These are phyloP conservation scores for Callocephalon fimbriatum DNA, from an alignment of 2,113 vertebrate genomes.

Conservation along the genomic window DNA sequence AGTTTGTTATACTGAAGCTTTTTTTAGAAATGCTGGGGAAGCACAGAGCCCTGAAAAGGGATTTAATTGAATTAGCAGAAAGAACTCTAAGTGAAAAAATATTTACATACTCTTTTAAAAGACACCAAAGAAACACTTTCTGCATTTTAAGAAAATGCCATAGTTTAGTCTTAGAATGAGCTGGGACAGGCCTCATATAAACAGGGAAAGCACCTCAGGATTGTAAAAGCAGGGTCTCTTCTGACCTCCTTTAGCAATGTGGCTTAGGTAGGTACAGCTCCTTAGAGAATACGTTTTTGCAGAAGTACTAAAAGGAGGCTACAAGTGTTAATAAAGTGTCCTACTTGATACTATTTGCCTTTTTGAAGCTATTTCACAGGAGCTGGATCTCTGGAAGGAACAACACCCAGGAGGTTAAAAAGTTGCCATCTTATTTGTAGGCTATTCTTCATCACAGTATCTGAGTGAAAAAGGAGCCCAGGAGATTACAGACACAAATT, in stretches of 20 bases:
- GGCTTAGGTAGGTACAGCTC: not conserved
- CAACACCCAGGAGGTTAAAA: not conserved
- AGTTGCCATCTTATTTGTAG: not conserved
- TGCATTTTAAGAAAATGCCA: not conserved
- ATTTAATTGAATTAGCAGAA: not conserved
- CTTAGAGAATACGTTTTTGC: not conserved
- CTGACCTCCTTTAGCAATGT: not conserved
- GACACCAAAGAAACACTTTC: not conserved
- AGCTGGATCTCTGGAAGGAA: not conserved
- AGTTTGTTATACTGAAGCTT: not conserved
- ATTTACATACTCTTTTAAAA: not conserved
- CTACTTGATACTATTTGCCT: not conserved
- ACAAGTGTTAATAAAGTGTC: not conserved
- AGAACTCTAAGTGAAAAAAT: not conserved
- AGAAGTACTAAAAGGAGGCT: not conserved
- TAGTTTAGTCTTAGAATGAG: not conserved
- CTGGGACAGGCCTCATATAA: not conserved
- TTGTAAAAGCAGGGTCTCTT: not conserved
- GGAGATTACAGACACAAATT: not conserved
- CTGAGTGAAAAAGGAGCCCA: not conserved
- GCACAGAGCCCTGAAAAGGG: not conserved
- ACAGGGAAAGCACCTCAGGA: not conserved
- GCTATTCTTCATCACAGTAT: not conserved
- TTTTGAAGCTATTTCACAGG: not conserved
- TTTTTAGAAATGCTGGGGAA: not conserved